Conservation (phyloP, 2,888 invertebrate genomes). For the Zygogramma bicolorata region DNA sequence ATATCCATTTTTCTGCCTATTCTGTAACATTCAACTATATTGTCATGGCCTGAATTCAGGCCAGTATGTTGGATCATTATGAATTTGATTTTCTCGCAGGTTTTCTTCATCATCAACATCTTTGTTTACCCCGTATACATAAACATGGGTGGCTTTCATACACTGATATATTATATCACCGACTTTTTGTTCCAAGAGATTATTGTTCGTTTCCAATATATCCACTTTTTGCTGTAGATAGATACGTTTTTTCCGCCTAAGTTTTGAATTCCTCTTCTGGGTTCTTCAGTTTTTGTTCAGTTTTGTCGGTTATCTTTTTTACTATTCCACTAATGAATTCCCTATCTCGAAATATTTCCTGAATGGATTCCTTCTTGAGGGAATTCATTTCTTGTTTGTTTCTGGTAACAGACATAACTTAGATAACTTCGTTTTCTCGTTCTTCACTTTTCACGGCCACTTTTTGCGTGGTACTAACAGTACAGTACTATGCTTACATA, state of each 20-base stretch:
- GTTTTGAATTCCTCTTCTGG: neutral
- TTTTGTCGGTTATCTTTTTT: conserved; percentile 12
- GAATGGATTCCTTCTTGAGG: conserved; percentile 10
- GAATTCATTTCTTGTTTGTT: conserved; percentile 15
- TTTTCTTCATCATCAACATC: conserved; percentile 14
- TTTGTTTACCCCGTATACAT: conserved; percentile 10
- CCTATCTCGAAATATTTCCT: conserved; percentile 2
- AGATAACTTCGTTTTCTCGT: too few species aligned
- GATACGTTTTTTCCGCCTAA: neutral
- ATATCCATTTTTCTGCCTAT: conserved; percentile 13
- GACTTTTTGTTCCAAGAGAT: conserved; percentile 14
- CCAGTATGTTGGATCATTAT: conserved; percentile 1
- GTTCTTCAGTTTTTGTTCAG: neutral
- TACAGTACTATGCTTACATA: too few species aligned
- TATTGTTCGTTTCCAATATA: neutral
- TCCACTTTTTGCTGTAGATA: conserved; percentile 10
- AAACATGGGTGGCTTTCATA: too few species aligned
- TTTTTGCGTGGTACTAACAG: too few species aligned
- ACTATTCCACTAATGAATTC: neutral
- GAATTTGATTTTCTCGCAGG: conserved; percentile 6
- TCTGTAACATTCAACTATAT: conserved; percentile 13
- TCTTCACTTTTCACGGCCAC: too few species aligned
- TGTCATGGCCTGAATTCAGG: conserved; percentile 10
- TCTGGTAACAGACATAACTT: conserved; percentile 12
- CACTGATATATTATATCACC: conserved; percentile 13